Evolutionary conservation across 1,140 invertebrate species (phyloP), one percentile per base, ranked within the genome.

Genomic region (Leguminivora glycinivorella): DNA sequence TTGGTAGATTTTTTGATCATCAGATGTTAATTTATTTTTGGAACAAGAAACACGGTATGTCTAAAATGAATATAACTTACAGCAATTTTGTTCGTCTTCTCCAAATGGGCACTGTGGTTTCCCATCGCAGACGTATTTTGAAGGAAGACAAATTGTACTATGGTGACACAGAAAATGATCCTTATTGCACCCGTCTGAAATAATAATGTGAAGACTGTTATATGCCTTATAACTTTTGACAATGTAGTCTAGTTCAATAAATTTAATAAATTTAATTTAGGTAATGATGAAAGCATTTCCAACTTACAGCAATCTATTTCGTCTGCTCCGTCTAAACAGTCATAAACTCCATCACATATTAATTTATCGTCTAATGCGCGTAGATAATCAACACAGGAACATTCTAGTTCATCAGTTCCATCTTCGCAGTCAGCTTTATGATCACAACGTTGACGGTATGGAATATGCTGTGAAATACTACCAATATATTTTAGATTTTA

Each of bases 311-410:
- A 98, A 78, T 94, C 87, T 66, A 93, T 84, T 88, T 98, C 96
- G 87, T 98, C 97, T 24, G 94, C 94, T 24, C 92, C 81, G 90
- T 97, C 96, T 24, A 88, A 83, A 80, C 97, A 98, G 81, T 98
- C 96, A 2, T 93, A 82, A 68, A 94, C 92, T n/a, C 95, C 96
- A 91, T 98, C 95, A 80, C 97, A 98, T 72, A 97, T 92, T 0
- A 94, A 89, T 4, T 87, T 83, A 12, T 92, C 88, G 76, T 93
- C 82, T 9, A 85, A 77, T n/a, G 84, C 83, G 38, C 76, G 76
- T 1, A 97, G 85, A 82, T 94, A 94, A 77, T 97, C 95, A 56
- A 86, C 91, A 83, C 96, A 98, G 0, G 91, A 94, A 78, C 97
- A 98, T 73, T 93, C 86, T 1, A 91, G 73, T 91, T 97, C 97